Evolutionary conservation across 2,888 invertebrate genomes (phyloP).

Genomic region (Drosophila phalerata): DNA sequence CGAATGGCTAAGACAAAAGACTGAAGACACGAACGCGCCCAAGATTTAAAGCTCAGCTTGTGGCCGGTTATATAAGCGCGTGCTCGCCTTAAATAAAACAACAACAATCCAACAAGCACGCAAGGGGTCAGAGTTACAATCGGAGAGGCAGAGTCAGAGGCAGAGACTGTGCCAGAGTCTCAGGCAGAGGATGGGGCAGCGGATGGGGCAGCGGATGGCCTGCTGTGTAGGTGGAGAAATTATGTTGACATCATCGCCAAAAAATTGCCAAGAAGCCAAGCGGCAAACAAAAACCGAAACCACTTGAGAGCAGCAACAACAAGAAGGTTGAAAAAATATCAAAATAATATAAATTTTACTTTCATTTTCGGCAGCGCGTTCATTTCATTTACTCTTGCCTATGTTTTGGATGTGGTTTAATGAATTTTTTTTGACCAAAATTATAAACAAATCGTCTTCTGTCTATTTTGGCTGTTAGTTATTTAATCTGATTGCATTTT

Average conservation of each 20-base stretch:
- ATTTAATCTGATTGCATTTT: constrained; percentile 60
- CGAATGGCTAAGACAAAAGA: constrained; percentile 68
- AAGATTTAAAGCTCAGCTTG: constrained; percentile 55
- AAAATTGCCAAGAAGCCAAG: constrained; percentile 73
- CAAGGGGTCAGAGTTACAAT: constrained; percentile 47
- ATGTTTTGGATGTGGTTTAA: constrained; percentile 37
- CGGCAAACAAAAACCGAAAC: constrained; percentile 37
- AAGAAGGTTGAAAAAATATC: constrained; percentile 41
- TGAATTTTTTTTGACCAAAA: constrained; percentile 38
- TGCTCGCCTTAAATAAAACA: constrained; percentile 69
- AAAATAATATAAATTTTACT: constrained; percentile 76
- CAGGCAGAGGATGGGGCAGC: neutral
- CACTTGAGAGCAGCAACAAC: constrained; percentile 49
- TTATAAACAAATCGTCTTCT: constrained; percentile 32
- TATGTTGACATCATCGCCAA: constrained; percentile 81
- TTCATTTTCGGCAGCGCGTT: constrained; percentile 70
- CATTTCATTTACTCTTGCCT: constrained; percentile 40
- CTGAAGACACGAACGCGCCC: constrained; percentile 67
- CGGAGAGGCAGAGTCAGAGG: constrained; percentile 4
- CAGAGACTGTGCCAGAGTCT: neutral
- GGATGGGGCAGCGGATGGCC: constrained; percentile 40
- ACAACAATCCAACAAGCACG: constrained; percentile 50
- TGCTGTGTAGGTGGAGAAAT: constrained; percentile 80
- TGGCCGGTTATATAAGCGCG: constrained; percentile 66
- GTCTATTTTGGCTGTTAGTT: constrained; percentile 43